Evolutionary conservation across 1,140 invertebrate species (phyloP).

Genomic region (Nixonia krombeini): DNA sequence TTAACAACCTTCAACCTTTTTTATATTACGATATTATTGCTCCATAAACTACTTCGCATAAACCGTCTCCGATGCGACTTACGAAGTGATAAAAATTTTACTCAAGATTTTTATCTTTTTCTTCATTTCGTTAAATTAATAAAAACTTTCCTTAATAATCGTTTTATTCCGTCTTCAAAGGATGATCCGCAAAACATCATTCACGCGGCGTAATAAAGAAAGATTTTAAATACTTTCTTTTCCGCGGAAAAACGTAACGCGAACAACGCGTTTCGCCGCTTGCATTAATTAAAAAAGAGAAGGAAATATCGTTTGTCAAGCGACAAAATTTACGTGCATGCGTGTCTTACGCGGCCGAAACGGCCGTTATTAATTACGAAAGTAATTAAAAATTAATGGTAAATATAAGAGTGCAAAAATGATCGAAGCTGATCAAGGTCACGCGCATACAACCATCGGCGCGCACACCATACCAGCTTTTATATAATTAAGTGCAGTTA

Average conservation of each 20-base stretch:
- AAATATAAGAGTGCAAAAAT: conserved; percentile 20
- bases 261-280: no score
- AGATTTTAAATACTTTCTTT: no score
- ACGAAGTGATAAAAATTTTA: conserved; percentile 26
- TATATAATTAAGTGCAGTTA: conserved; percentile 50
- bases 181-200: no score
- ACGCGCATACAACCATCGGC: conserved; percentile 49
- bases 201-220: no score
- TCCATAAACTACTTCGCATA: conserved; percentile 17
- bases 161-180: no score
- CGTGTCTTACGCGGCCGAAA: no score
- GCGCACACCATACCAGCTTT: conserved; percentile 37
- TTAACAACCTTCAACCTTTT: conserved; percentile 31
- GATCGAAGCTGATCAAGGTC: conserved; percentile 47
- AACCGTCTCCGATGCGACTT: conserved; percentile 26
- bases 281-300: no score
- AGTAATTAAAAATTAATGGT: no score
- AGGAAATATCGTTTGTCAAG: no score
- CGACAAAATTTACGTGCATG: no score
- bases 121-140: conserved; percentile 15
- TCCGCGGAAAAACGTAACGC: no score
- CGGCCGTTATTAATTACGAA: no score
- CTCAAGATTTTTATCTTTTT: conserved; percentile 20
- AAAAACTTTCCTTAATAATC: conserved; percentile 12
- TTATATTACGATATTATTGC: conserved; percentile 32